Evolutionary conservation across 2,113 vertebrate genomes (phyloP).

Genomic region (Corapipo altera): DNA sequence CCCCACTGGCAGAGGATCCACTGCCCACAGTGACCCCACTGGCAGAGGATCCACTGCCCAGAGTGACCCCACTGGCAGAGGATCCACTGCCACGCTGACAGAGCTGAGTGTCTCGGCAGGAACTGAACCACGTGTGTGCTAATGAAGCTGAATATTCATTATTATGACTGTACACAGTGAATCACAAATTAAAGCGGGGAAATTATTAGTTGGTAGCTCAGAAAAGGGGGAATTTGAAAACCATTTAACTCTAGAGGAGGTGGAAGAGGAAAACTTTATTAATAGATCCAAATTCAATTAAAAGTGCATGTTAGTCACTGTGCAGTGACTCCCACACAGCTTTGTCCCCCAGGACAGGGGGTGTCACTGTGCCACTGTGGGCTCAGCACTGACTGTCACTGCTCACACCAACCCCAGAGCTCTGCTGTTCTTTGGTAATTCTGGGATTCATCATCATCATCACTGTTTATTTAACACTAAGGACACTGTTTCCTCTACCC

Average conservation of each 20-base stretch:
- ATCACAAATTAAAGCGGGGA: slow-evolving; percentile 67
- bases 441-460: neutral
- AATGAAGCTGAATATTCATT: slow-evolving; percentile 72
- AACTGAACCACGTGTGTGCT: slow-evolving; percentile 57
- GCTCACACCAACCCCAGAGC: neutral
- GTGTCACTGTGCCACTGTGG: neutral
- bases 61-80: neutral
- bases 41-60: neutral
- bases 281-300: slow-evolving; percentile 60
- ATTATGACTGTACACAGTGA: slow-evolving; percentile 66
- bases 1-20: neutral
- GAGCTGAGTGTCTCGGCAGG: slow-evolving; percentile 11
- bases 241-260: slow-evolving; percentile 32
- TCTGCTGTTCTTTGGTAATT: neutral
- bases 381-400: neutral
- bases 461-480: neutral
- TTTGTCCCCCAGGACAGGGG: neutral
- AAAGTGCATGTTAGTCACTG: neutral
- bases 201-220: slow-evolving; percentile 69
- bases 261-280: slow-evolving; percentile 47
- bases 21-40: too few species aligned
- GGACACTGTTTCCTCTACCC: neutral
- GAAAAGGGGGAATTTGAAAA: slow-evolving; percentile 54
- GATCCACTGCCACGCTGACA: neutral
- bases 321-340: neutral